Conservation (phyloP, 2,888 invertebrate species). For the Tetropium fuscum region DNA sequence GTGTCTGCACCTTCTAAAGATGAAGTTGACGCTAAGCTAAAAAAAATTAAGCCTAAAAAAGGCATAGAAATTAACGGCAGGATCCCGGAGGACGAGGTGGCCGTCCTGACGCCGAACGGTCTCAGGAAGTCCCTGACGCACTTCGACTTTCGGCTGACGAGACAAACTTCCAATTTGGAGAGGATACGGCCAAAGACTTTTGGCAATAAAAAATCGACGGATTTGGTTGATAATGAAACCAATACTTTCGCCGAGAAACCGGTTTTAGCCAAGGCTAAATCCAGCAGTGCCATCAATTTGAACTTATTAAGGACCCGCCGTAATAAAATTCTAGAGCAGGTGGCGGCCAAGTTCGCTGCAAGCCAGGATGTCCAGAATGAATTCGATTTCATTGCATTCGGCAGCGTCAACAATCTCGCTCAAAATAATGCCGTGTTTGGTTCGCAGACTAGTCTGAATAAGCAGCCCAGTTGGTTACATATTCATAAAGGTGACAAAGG, state of each 20-base stretch:
- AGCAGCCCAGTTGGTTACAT: constrained; percentile 50
- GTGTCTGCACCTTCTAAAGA: constrained; percentile 36
- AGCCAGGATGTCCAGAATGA: constrained; percentile 60
- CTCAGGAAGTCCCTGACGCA: constrained; percentile 50
- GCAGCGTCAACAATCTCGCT: constrained; percentile 46
- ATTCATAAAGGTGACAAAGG: constrained; percentile 41
- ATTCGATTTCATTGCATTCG: constrained; percentile 64
- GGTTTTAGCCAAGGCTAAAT: constrained; percentile 63
- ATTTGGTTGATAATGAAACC: constrained; percentile 46
- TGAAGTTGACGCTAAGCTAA: constrained; percentile 55
- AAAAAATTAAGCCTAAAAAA: constrained; percentile 50
- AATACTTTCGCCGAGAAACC: constrained; percentile 50
- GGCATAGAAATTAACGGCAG: constrained; percentile 37
- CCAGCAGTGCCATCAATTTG: constrained; percentile 65
- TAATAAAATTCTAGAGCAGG: constrained; percentile 58
- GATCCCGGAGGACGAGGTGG: constrained; percentile 52
- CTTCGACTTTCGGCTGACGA: constrained; percentile 60
- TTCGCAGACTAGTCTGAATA: constrained; percentile 43
- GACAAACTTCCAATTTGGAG: constrained; percentile 65
- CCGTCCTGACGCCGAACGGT: constrained; percentile 43
- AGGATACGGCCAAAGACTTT: constrained; percentile 56
- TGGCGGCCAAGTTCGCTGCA: constrained; percentile 49
- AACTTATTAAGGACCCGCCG: constrained; percentile 60
- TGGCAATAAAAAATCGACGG: constrained; percentile 53
- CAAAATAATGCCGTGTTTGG: constrained; percentile 29